Conservation (phyloP, 64 coral and sea anemone species). For the Montipora capricornis region DNA sequence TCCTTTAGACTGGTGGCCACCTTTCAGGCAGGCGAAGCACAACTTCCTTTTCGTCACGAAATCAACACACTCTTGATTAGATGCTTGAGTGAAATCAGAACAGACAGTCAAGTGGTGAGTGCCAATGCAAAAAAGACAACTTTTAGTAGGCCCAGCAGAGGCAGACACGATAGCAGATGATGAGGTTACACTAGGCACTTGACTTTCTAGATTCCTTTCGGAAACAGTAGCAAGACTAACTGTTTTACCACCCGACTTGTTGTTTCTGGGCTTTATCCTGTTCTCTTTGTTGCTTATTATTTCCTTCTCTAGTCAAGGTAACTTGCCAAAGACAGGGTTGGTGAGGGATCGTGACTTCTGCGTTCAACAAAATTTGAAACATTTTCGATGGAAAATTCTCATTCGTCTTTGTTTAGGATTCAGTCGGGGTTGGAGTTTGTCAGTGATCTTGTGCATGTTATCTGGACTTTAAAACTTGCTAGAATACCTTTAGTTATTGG, state of each 20-base stretch:
- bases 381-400: conserved; percentile 56
- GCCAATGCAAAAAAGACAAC: not conserved
- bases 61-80: not conserved
- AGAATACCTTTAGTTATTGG: no score
- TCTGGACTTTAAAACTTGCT: no score
- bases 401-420: not conserved
- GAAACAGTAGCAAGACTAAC: not conserved
- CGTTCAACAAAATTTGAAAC: conserved; percentile 40
- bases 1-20: not conserved
- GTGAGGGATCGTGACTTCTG: conserved; percentile 11
- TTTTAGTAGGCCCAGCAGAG: not conserved
- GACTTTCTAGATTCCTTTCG: not conserved
- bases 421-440: conserved; percentile 2
- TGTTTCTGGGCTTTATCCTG: no score
- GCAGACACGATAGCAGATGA: no score
- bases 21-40: conserved; percentile 33
- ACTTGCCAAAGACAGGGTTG: not conserved
- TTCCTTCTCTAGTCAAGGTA: conserved; percentile 4
- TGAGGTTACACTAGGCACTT: not conserved
- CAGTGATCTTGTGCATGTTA: not conserved
- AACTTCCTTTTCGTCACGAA: conserved; percentile 9
- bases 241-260: no score
- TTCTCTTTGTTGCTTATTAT: not conserved
- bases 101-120: not conserved
- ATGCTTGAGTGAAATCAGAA: no score